phyloP scores from a whole-genome alignment of 23 tunicate species.

The Trididemnum clinides region DNA sequence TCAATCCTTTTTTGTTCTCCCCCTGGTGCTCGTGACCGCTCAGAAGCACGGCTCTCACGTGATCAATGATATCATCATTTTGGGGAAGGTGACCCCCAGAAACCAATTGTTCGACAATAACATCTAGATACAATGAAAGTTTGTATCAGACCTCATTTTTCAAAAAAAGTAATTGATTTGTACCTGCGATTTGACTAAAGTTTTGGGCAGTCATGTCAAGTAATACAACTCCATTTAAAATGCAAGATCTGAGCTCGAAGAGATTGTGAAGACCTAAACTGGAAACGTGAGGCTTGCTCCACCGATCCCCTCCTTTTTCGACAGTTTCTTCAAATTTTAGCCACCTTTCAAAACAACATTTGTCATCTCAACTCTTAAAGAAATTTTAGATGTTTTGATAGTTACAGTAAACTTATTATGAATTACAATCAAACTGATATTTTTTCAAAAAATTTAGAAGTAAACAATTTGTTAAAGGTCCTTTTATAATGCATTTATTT shows the following conservation, averaged over 20 bases:
- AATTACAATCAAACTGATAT: no score
- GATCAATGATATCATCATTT: slow-evolving; percentile 61
- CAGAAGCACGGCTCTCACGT: slow-evolving; percentile 48
- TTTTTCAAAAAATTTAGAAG: no score
- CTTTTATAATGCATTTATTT: no score
- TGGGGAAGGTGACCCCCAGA: slow-evolving; percentile 68
- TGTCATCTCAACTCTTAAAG: no score
- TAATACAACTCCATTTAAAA: slow-evolving; percentile 64
- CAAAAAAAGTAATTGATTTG: no score
- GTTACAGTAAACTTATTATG: no score
- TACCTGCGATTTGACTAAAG: slow-evolving; percentile 71
- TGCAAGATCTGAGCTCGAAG: slow-evolving; percentile 76
- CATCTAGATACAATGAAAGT: slow-evolving; percentile 64
- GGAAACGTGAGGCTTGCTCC: slow-evolving; percentile 99
- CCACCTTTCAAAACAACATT: no score
- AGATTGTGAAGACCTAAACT: slow-evolving; percentile 78
- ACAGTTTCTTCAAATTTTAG: slow-evolving; percentile 94
- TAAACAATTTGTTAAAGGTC: no score
- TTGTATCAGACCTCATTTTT: no score
- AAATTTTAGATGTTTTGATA: no score
- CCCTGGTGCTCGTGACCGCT: slow-evolving; percentile 87
- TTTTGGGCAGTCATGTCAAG: slow-evolving; percentile 79
- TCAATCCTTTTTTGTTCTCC: slow-evolving; percentile 59
- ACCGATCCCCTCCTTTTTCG: slow-evolving; percentile 97
- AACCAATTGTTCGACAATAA: slow-evolving; percentile 67